Percentiles rank a stretch among this genome's conserved stretches.
Evolutionary conservation across 2,113 vertebrate species (phyloP).

Genomic region (Gambusia holbrooki): DNA sequence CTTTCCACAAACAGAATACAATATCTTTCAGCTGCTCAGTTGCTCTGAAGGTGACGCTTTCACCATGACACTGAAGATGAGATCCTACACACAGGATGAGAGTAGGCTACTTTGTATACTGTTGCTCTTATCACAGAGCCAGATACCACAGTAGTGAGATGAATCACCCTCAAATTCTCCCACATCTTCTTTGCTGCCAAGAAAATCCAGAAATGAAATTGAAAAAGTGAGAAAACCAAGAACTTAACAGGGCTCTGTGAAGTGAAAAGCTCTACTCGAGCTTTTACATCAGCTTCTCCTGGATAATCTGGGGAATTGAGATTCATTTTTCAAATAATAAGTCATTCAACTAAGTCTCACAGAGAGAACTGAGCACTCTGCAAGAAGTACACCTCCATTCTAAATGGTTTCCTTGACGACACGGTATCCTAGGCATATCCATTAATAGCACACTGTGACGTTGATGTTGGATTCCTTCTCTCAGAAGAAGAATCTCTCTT

Average conservation of each 20-base stretch:
- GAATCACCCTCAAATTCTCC: constrained; percentile 63
- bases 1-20: constrained; percentile 13
- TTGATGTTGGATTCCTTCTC: constrained; percentile 49
- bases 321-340: constrained; percentile 2
- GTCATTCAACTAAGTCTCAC: constrained; percentile 12
- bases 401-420: constrained; percentile 75
- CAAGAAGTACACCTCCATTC: constrained; percentile 48
- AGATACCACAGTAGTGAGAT: constrained; percentile 64
- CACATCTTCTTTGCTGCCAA: constrained; percentile 55
- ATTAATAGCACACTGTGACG: constrained; percentile 72
- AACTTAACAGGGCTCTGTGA: constrained; percentile 16
- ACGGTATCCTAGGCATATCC: constrained; percentile 67
- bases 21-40: constrained; percentile 22
- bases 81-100: constrained; percentile 62
- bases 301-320: constrained; percentile 4
- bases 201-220: constrained; percentile 40
- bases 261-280: constrained; percentile 22
- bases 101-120: constrained; percentile 50
- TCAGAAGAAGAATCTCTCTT: constrained; percentile 41
- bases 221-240: constrained; percentile 34
- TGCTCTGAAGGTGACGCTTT: constrained; percentile 29
- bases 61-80: constrained; percentile 41
- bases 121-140: constrained; percentile 47
- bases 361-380: constrained; percentile 23
- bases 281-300: neutral